phyloP scores from a whole-genome alignment of 2,113 vertebrate genomes.

The Scopus umbretta region DNA sequence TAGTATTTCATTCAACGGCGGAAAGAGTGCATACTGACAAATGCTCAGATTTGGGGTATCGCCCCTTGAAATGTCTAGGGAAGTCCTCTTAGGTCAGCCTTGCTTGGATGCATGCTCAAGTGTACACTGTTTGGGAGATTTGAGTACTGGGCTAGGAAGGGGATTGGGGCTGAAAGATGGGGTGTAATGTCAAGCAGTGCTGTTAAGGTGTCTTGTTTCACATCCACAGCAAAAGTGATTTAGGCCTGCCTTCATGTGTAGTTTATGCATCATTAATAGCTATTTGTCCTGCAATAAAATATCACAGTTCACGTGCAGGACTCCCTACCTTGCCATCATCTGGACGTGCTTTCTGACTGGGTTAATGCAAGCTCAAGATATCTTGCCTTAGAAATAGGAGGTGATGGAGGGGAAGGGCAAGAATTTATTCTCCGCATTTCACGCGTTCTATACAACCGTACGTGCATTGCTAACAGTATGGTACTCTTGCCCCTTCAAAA shows the following conservation, averaged over 20 bases:
- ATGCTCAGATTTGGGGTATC: neutral
- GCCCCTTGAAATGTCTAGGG: neutral
- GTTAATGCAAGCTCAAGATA: neutral
- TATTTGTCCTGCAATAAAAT: neutral
- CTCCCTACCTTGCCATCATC: neutral
- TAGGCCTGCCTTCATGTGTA: neutral
- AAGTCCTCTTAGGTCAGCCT: neutral
- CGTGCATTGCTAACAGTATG: neutral
- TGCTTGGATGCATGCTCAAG: neutral
- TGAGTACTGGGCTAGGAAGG: neutral
- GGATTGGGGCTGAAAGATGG: neutral
- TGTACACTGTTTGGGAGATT: rapidly evolving
- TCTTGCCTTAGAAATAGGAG: neutral
- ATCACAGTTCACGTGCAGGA: neutral
- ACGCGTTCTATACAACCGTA: neutral
- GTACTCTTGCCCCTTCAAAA: neutral
- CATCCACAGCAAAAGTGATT: neutral
- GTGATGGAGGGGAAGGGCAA: neutral
- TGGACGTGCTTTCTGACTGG: neutral
- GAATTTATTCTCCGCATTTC: neutral
- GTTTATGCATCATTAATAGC: neutral
- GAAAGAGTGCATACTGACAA: neutral
- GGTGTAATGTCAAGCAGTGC: neutral
- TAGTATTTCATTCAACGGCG: neutral
- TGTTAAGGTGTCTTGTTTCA: neutral